These are phyloP conservation scores for Pasiphila rectangulata DNA, from an alignment of 2,888 invertebrate species.

Conservation along the genomic window DNA sequence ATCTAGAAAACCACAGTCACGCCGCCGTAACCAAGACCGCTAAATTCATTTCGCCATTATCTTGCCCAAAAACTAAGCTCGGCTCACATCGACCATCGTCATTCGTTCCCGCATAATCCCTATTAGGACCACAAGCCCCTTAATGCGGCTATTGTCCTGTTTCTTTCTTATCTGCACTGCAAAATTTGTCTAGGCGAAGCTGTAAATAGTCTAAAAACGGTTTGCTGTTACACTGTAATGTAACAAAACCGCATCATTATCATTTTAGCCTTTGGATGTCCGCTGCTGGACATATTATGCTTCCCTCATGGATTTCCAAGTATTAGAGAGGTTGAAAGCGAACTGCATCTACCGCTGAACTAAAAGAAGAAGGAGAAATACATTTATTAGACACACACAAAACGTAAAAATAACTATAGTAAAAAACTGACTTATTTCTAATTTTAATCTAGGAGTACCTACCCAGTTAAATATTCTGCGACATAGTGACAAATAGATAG, in stretches of 20 bases:
- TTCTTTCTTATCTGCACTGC: constrained; percentile 75
- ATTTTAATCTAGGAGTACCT: no score
- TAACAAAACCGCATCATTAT: background rate
- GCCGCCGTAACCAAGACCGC: constrained; percentile 37
- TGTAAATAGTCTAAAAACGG: constrained; percentile 62
- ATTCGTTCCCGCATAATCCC: constrained; percentile 65
- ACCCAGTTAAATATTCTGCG: no score
- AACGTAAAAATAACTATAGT: no score
- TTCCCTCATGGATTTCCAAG: no score
- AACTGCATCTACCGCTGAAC: no score
- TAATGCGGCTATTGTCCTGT: constrained; percentile 69
- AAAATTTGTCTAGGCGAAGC: constrained; percentile 78
- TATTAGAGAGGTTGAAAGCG: no score
- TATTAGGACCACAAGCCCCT: constrained; percentile 63
- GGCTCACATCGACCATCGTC: constrained; percentile 49
- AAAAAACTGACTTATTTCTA: no score
- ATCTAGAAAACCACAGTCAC: constrained; percentile 34
- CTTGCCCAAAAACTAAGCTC: constrained; percentile 59
- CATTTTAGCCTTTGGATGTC: no score
- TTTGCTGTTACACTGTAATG: constrained; percentile 45
- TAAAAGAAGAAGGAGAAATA: no score
- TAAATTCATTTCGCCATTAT: constrained; percentile 68
- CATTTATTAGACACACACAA: no score
- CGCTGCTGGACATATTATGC: no score
- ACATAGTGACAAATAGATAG: no score